Evolutionary conservation across 2,888 invertebrate species (phyloP).

Genomic region (Caenorhabditis sp.): DNA sequence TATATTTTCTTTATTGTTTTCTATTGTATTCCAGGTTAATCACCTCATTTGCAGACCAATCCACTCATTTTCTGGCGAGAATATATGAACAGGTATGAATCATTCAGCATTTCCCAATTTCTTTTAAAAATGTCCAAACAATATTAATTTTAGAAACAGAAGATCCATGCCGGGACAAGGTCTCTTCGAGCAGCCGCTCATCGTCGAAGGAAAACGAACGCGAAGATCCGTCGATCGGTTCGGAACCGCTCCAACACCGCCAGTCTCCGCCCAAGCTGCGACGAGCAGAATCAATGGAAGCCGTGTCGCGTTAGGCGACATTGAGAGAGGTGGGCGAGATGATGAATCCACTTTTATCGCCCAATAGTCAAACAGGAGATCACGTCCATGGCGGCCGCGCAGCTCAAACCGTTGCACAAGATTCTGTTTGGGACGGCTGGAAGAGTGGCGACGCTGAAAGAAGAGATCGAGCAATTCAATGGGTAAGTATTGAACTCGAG

Average conservation of each 20-base stretch:
- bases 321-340: not conserved
- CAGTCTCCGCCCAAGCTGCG: too few relatives aligned
- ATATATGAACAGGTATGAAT: not conserved
- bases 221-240: constrained; percentile 13
- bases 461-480: constrained; percentile 8
- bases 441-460: not conserved
- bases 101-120: not conserved
- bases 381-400: not conserved
- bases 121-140: not conserved
- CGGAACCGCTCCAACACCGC: not conserved
- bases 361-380: not conserved
- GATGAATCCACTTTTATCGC: not conserved
- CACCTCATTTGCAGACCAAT: not conserved
- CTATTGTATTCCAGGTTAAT: not conserved
- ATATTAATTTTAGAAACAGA: not conserved
- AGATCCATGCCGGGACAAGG: not conserved
- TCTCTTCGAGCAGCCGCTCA: constrained; percentile 6
- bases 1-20: not conserved
- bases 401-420: constrained; percentile 14
- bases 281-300: not conserved
- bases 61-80: not conserved
- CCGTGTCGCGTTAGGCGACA: constrained; percentile 2
- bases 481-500: too few relatives aligned
- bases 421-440: constrained; percentile 9
- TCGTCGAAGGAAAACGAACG: constrained; percentile 39